phyloP scores from a whole-genome alignment of 2,113 vertebrate genomes.

The Spilogale gracilis region DNA sequence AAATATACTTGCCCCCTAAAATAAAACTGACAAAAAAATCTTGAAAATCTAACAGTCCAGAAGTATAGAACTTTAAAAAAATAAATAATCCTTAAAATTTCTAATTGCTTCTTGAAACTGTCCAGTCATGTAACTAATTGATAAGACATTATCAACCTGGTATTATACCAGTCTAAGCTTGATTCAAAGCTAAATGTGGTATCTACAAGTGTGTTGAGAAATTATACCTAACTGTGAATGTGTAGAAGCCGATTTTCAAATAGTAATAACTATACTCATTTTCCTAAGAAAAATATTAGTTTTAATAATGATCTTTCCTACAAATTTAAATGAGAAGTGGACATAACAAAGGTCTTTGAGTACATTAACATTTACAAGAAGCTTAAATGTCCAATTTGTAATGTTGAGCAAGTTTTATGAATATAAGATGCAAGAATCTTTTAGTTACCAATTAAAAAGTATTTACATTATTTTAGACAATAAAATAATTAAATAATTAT shows the following conservation, averaged over 20 bases:
- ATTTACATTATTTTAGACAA: conserved; percentile 65
- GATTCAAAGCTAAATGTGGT: background rate
- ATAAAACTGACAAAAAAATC: background rate
- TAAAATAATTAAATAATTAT: conserved; percentile 69
- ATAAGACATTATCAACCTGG: background rate
- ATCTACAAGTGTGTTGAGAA: background rate
- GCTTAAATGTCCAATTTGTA: conserved; percentile 73
- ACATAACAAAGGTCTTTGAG: conserved; percentile 73
- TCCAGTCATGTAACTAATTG: background rate
- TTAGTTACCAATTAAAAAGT: conserved; percentile 70
- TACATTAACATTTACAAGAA: conserved; percentile 81
- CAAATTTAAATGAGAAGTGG: conserved; percentile 75
- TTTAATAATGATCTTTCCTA: conserved; percentile 76
- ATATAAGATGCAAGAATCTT: conserved; percentile 59
- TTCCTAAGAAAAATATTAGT: conserved; percentile 79
- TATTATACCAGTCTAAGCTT: background rate
- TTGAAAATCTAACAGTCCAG: background rate
- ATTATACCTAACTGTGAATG: background rate
- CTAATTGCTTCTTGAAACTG: conserved; percentile 22
- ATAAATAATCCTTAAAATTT: background rate
- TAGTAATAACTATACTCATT: conserved; percentile 57
- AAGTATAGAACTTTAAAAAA: background rate
- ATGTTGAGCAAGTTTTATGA: conserved; percentile 72
- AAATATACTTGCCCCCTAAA: conserved; percentile 12
- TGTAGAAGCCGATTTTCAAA: conserved; percentile 29